These are phyloP conservation scores for Cecropterus lyciades DNA, from an alignment of 1,140 invertebrate species.

Conservation along the genomic window DNA sequence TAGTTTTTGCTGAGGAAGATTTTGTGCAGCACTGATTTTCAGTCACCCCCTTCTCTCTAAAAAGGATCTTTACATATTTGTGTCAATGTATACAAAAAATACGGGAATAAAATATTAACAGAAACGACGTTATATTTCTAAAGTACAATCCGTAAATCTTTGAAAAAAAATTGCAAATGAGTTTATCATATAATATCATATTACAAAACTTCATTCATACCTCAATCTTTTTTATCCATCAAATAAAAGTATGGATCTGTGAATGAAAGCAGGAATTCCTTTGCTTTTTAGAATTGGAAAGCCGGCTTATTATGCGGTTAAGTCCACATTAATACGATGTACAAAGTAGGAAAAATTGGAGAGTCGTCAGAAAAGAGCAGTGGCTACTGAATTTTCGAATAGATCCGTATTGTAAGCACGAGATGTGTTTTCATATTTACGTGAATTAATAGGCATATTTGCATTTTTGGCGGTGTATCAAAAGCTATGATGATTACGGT, in stretches of 20 bases:
- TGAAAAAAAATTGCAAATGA: too few species aligned
- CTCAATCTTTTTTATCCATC: neutral
- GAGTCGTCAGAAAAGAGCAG: conserved; percentile 18
- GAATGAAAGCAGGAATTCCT: neutral
- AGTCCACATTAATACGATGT: conserved; percentile 15
- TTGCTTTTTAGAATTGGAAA: conserved; percentile 4
- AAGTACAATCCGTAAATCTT: too few species aligned
- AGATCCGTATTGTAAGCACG: conserved; percentile 26
- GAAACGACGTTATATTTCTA: too few species aligned
- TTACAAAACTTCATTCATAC: neutral
- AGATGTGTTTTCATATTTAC: conserved; percentile 24
- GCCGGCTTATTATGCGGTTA: conserved; percentile 18
- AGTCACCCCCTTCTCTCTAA: too few species aligned
- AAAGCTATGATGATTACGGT: conserved; percentile 26
- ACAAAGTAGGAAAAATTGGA: conserved; percentile 14
- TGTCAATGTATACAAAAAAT: too few species aligned
- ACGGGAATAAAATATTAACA: too few species aligned
- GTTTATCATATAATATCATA: neutral
- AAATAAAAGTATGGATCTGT: neutral
- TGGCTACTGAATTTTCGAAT: conserved; percentile 16
- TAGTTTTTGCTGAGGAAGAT: too few species aligned
- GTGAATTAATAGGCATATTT: conserved; percentile 19
- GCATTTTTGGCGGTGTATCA: conserved; percentile 25
- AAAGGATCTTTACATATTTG: too few species aligned
- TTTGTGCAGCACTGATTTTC: too few species aligned